Conservation (phyloP, 2,113 vertebrate genomes). For the Rhea pennata region DNA sequence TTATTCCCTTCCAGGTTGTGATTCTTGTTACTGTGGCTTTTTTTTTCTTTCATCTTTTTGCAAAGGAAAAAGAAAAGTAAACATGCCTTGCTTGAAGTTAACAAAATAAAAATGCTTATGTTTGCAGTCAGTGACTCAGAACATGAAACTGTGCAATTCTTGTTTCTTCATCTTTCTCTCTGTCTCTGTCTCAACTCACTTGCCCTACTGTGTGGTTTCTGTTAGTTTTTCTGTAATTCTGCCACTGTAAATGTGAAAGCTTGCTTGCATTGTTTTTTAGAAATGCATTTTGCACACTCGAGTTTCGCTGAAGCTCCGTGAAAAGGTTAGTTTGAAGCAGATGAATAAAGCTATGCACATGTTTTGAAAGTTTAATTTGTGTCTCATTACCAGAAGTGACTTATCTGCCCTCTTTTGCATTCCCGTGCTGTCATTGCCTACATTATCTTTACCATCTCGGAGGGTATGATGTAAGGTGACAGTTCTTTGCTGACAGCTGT, state of each 20-base stretch:
- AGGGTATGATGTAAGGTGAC: conserved; percentile 60
- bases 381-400: conserved; percentile 82
- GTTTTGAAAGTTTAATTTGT: conserved; percentile 80
- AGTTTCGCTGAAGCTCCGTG: conserved; percentile 76
- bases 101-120: conserved; percentile 8
- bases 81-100: conserved; percentile 59
- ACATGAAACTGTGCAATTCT: conserved; percentile 70
- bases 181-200: neutral
- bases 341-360: conserved; percentile 84
- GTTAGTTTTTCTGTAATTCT: conserved; percentile 72
- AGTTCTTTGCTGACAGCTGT: conserved; percentile 70
- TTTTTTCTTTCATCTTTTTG: neutral
- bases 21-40: conserved; percentile 35
- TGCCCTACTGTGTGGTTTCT: conserved; percentile 65
- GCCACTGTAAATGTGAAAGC: conserved; percentile 78
- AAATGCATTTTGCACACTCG: conserved; percentile 81
- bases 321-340: conserved; percentile 78
- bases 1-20: conserved; percentile 48
- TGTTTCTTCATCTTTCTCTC: conserved; percentile 33
- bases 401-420: conserved; percentile 68
- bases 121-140: conserved; percentile 73
- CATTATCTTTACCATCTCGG: conserved; percentile 64
- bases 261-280: conserved; percentile 80
- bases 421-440: conserved; percentile 65
- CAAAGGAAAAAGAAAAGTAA: conserved; percentile 22